phyloP scores from a whole-genome alignment of 2,797 vertebrate species.

The Craterocephalus amniculus region DNA sequence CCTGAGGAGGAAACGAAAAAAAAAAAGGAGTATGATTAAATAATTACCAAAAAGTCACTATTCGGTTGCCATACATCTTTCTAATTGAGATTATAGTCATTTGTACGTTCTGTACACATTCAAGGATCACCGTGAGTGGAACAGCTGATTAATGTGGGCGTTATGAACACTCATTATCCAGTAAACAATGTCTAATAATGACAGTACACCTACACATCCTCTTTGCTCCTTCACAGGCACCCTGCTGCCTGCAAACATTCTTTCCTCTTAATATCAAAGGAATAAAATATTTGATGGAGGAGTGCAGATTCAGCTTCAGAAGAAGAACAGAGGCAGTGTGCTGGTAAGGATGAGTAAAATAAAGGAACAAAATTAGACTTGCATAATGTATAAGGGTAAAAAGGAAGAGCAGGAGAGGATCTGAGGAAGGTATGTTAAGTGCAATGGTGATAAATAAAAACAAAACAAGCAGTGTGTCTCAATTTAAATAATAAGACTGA shows the following conservation, averaged over 20 bases:
- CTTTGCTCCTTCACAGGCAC: conserved; percentile 15
- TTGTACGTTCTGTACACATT: neutral
- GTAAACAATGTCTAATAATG: conserved; percentile 27
- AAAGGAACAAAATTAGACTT: conserved; percentile 1
- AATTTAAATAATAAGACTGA: neutral
- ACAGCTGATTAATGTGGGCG: conserved; percentile 8
- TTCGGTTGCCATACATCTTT: neutral
- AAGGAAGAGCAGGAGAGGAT: neutral
- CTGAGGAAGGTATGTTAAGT: neutral
- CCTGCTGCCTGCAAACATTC: conserved; percentile 6
- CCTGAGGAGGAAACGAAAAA: conserved; percentile 60
- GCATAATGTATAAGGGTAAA: conserved; percentile 12
- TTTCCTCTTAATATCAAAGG: neutral
- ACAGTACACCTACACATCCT: conserved; percentile 19
- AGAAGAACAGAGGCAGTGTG: conserved; percentile 2
- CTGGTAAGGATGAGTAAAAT: conserved; percentile 9
- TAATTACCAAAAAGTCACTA: neutral
- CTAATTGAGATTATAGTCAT: neutral
- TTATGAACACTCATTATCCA: neutral
- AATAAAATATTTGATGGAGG: conserved; percentile 5
- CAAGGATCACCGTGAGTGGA: neutral
- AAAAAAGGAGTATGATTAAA: conserved; percentile 10
- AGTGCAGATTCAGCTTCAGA: conserved; percentile 17
- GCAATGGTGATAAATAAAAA: neutral
- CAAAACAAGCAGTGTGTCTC: neutral